These are phyloP conservation scores for Megaceryle maxima DNA, from an alignment of 2,113 vertebrate species.

Conservation along the genomic window DNA sequence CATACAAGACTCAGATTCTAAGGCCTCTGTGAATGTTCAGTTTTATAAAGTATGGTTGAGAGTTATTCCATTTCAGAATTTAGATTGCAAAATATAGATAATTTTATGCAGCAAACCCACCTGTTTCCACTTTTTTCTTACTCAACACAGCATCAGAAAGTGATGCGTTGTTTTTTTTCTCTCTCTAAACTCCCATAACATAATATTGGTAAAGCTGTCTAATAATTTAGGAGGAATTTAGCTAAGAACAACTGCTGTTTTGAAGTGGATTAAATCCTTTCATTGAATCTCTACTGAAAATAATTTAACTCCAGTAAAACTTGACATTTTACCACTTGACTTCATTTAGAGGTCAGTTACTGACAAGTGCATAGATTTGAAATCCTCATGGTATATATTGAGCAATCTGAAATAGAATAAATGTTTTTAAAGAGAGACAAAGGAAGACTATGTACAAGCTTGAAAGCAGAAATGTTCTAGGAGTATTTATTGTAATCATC, in stretches of 20 bases:
- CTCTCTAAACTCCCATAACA: background rate
- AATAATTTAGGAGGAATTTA: background rate
- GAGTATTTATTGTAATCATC: conserved; percentile 17
- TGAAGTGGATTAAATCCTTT: background rate
- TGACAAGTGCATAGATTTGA: background rate
- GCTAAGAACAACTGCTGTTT: background rate
- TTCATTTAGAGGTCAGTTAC: background rate
- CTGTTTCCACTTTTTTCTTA: background rate
- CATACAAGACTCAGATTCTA: background rate
- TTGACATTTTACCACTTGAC: background rate
- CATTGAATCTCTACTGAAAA: background rate
- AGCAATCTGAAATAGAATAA: background rate
- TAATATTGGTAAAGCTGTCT: background rate
- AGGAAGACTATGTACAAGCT: background rate
- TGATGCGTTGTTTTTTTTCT: background rate
- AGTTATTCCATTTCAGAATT: background rate
- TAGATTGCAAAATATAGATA: background rate
- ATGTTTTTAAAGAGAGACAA: background rate
- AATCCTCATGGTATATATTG: background rate
- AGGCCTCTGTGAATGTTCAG: background rate
- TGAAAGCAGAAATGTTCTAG: background rate
- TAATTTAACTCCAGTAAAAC: background rate
- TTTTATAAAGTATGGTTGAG: background rate
- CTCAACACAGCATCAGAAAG: background rate
- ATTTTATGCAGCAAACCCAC: background rate